Evolutionary conservation across 2,888 invertebrate species (phyloP).

Genomic region (Sarcophaga subvicina): DNA sequence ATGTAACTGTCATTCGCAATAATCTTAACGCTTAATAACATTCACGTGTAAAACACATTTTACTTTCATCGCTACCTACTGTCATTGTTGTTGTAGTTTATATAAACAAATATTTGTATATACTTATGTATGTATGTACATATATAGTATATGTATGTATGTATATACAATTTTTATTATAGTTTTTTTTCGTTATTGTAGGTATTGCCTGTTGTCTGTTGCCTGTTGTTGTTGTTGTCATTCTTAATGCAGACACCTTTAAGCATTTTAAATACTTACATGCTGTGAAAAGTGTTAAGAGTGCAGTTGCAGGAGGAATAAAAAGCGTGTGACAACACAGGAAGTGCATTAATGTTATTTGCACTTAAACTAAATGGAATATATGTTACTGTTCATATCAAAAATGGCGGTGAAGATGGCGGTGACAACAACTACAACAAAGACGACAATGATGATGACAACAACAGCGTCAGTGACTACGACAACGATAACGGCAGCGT

Average conservation of each 20-base stretch:
- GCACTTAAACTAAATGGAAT: constrained; percentile 69
- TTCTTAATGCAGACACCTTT: constrained; percentile 67
- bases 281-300: constrained; percentile 68
- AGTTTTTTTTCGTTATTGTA: background rate
- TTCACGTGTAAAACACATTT: constrained; percentile 57
- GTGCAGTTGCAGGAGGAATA: constrained; percentile 47
- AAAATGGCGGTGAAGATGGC: constrained; percentile 31
- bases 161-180: background rate
- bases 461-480: background rate
- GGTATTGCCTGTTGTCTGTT: background rate
- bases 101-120: no score
- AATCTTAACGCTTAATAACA: constrained; percentile 67
- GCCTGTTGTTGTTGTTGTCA: constrained; percentile 27
- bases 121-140: no score
- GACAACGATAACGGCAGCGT: background rate
- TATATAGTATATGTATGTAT: background rate
- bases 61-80: constrained; percentile 41
- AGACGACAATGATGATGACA: constrained; percentile 3
- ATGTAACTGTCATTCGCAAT: constrained; percentile 68
- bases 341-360: constrained; percentile 70
- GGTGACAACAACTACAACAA: background rate
- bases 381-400: constrained; percentile 52
- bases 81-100: no score
- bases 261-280: constrained; percentile 69
- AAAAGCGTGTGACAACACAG: constrained; percentile 68